Evolutionary conservation across 2,797 vertebrate genomes (phyloP).

Genomic region (Aplochiton taeniatus): DNA sequence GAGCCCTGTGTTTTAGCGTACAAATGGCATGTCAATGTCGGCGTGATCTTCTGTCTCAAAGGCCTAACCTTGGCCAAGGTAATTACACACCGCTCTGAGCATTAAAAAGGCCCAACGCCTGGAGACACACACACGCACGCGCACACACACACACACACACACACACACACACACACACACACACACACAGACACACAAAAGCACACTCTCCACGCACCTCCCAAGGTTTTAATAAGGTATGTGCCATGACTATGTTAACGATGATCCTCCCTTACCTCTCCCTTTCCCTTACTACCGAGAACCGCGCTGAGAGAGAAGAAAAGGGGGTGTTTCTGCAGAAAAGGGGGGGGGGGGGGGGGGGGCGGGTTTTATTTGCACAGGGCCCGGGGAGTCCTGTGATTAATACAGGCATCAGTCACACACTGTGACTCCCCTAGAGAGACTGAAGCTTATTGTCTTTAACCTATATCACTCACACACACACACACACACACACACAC

Average conservation of each 20-base stretch:
- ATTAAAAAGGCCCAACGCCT: slow-evolving; percentile 64
- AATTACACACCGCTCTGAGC: slow-evolving; percentile 68
- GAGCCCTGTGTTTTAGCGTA: no score
- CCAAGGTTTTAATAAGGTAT: slow-evolving; percentile 15
- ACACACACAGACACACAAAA: neutral
- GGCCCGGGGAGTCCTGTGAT: slow-evolving; percentile 12
- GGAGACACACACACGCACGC: neutral
- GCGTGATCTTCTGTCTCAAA: slow-evolving; percentile 72
- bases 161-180: slow-evolving; percentile 1
- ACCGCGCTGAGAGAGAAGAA: neutral
- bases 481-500: slow-evolving; percentile 2
- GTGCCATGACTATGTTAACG: slow-evolving; percentile 13
- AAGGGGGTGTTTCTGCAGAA: neutral
- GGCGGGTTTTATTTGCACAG: slow-evolving; percentile 10
- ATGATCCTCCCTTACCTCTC: neutral
- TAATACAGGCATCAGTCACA: slow-evolving; percentile 27
- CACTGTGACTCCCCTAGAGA: slow-evolving; percentile 4
- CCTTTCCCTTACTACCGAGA: neutral
- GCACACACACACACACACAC: slow-evolving; percentile 9
- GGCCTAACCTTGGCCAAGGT: slow-evolving; percentile 67
- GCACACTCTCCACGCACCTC: neutral
- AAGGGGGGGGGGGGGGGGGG: slow-evolving; percentile 1
- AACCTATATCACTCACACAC: neutral
- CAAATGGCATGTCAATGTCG: slow-evolving; percentile 69
- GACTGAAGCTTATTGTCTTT: neutral